A percentile compares a stretch with the other conserved stretches of the same genome.
Conservation (phyloP, 2,113 vertebrate genomes). For the Aix galericulata region DNA sequence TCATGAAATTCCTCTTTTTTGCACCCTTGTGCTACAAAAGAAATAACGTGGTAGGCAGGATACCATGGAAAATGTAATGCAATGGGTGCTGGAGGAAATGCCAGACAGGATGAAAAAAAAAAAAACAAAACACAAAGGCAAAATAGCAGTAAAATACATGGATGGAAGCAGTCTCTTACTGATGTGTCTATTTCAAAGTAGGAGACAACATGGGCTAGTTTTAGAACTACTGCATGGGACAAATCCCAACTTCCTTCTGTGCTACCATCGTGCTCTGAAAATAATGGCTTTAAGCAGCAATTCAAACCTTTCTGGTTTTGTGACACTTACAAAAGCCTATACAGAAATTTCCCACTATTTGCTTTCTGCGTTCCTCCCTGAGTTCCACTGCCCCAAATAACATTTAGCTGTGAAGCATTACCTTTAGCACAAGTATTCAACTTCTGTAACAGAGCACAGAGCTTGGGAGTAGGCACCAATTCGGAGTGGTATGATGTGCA, state of each 20-base stretch:
- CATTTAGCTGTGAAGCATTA: neutral
- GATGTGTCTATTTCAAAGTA: neutral
- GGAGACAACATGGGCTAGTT: neutral
- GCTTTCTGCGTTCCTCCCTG: neutral
- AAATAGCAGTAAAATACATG: neutral
- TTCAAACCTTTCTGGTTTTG: neutral
- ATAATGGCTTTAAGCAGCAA: neutral
- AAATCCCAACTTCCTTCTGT: neutral
- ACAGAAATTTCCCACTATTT: neutral
- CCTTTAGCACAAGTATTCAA: neutral
- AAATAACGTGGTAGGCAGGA: neutral
- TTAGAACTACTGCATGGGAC: neutral
- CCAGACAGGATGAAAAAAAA: too few relatives aligned
- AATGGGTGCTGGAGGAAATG: neutral
- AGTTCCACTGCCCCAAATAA: neutral
- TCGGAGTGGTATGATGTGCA: neutral
- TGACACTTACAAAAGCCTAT: neutral
- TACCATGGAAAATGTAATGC: neutral
- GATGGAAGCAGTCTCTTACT: neutral
- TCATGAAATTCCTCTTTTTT: constrained; percentile 29
- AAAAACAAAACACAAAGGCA: neutral
- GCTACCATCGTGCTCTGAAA: neutral
- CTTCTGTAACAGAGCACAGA: neutral
- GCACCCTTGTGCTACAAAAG: neutral
- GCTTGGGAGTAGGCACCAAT: neutral